These are phyloP conservation scores for Cosmia trapezina DNA, from an alignment of 2,888 invertebrate species.

Conservation along the genomic window DNA sequence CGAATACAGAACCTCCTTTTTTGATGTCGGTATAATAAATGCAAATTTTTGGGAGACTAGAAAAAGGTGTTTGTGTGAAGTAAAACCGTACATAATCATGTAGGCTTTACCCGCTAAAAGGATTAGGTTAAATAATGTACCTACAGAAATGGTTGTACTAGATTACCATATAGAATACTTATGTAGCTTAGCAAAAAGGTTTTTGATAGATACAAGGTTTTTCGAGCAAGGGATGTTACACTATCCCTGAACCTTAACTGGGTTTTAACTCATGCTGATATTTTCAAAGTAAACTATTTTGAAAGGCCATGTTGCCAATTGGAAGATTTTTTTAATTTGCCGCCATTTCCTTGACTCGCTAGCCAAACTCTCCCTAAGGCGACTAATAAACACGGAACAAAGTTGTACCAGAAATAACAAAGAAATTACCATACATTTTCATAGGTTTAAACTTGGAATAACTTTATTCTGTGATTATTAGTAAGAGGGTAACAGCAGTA, in stretches of 20 bases:
- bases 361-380: too few relatives aligned
- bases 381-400: too few relatives aligned
- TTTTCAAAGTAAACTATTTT: neutral
- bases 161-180: slow-evolving; percentile 51
- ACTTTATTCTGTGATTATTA: too few relatives aligned
- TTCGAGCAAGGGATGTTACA: neutral
- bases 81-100: neutral
- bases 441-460: too few relatives aligned
- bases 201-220: slow-evolving; percentile 19
- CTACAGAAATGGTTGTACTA: slow-evolving; percentile 3
- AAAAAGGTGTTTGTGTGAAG: neutral
- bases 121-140: slow-evolving; percentile 17
- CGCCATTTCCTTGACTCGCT: too few relatives aligned
- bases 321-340: too few relatives aligned
- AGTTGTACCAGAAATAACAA: too few relatives aligned
- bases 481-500: too few relatives aligned
- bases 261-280: neutral
- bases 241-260: neutral
- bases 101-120: neutral
- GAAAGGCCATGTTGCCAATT: too few relatives aligned
- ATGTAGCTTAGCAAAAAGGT: slow-evolving; percentile 17
- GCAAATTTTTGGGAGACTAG: neutral
- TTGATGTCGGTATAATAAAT: neutral
- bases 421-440: too few relatives aligned
- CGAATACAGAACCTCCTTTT: too few relatives aligned